phyloP scores from a whole-genome alignment of 2,888 invertebrate species.

The Pherbina coryleti region DNA sequence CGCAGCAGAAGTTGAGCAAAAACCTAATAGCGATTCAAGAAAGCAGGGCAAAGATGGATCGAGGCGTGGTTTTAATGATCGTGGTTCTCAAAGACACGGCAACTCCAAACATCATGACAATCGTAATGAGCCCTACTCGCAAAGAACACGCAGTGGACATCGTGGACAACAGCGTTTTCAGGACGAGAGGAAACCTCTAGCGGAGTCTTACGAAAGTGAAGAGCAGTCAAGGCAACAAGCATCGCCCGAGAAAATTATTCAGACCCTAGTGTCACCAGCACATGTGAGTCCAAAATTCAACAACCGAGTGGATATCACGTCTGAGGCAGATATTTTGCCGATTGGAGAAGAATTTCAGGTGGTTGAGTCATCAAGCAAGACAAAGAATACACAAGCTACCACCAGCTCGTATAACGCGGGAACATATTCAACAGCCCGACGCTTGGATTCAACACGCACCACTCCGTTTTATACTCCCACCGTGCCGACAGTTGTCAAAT shows the following conservation, averaged over 20 bases:
- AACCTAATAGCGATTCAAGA: slow-evolving; percentile 35
- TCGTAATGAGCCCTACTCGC: slow-evolving; percentile 49
- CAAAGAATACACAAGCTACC: slow-evolving; percentile 39
- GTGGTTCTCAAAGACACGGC: slow-evolving; percentile 47
- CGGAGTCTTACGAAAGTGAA: slow-evolving; percentile 43
- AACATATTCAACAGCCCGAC: slow-evolving; percentile 64
- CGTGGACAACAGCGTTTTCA: slow-evolving; percentile 58
- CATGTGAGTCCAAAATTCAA: slow-evolving; percentile 30
- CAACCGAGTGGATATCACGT: slow-evolving; percentile 16
- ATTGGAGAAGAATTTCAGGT: slow-evolving; percentile 45
- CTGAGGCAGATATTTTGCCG: slow-evolving; percentile 47
- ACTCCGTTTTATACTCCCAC: slow-evolving; percentile 69
- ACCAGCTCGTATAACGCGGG: slow-evolving; percentile 58
- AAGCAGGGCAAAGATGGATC: slow-evolving; percentile 48
- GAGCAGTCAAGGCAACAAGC: slow-evolving; percentile 39
- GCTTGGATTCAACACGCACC: slow-evolving; percentile 63
- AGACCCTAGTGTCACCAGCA: slow-evolving; percentile 4
- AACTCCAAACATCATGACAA: slow-evolving; percentile 27
- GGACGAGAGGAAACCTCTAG: slow-evolving; percentile 52
- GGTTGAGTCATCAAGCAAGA: slow-evolving; percentile 2
- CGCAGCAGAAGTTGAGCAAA: slow-evolving; percentile 41
- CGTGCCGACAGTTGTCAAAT: slow-evolving; percentile 61
- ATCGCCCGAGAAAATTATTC: slow-evolving; percentile 34
- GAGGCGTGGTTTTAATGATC: slow-evolving; percentile 44
- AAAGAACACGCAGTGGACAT: slow-evolving; percentile 57